phyloP scores from a whole-genome alignment of 2,797 vertebrate genomes.

The Sebastes hubbsi region DNA sequence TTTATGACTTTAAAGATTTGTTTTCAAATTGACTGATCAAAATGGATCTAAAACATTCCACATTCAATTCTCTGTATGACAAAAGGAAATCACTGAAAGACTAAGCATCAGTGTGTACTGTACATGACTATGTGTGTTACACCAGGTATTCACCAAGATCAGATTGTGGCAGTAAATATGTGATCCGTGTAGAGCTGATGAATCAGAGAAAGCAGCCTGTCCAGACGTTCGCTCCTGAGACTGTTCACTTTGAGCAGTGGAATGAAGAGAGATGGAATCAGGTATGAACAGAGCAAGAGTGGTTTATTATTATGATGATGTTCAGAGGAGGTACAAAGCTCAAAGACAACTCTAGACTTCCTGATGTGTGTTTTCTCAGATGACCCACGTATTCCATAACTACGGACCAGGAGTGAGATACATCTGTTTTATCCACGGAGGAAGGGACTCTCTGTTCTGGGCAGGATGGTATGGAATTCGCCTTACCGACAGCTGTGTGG shows the following conservation, averaged over 20 bases:
- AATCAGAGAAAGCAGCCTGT: constrained; percentile 70
- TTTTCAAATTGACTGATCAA: too few species aligned
- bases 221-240: constrained; percentile 75
- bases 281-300: constrained; percentile 71
- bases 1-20: too few species aligned
- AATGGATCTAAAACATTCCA: too few species aligned
- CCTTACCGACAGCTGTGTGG: constrained; percentile 90
- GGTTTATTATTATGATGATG: not conserved
- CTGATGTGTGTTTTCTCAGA: constrained; percentile 69
- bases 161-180: constrained; percentile 88
- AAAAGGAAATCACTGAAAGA: too few species aligned
- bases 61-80: too few species aligned
- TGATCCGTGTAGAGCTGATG: constrained; percentile 84
- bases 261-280: constrained; percentile 84
- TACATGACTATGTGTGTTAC: not conserved
- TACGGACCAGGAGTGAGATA: constrained; percentile 89
- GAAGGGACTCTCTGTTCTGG: constrained; percentile 90
- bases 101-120: too few species aligned
- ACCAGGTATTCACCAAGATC: constrained; percentile 87
- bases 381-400: constrained; percentile 86
- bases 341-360: not conserved
- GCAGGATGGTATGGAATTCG: constrained; percentile 91
- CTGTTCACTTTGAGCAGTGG: constrained; percentile 86
- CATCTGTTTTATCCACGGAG: constrained; percentile 89
- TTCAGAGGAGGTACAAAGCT: not conserved